Percentiles rank a stretch among this genome's conserved stretches.
Conservation (phyloP, 2,888 invertebrate species). For the Trichopria drosophilae region DNA sequence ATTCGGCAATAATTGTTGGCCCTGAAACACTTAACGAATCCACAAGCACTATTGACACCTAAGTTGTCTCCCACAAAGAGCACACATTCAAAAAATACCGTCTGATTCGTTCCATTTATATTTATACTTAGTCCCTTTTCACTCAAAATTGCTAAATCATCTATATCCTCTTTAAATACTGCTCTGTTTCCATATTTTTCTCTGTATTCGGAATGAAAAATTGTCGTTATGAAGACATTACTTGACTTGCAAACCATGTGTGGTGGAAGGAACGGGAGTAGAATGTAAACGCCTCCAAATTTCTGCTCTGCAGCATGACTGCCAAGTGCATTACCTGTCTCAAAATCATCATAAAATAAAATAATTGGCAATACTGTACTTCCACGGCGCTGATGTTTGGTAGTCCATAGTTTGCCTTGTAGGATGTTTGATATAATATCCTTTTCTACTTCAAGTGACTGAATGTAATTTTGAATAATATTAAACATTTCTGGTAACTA, state of each 20-base stretch:
- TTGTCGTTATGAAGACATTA: neutral
- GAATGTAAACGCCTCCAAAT: neutral
- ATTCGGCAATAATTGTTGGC: too few relatives aligned
- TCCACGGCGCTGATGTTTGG: too few relatives aligned
- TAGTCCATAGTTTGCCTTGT: too few relatives aligned
- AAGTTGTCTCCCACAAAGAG: neutral
- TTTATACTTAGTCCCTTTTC: neutral
- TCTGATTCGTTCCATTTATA: neutral
- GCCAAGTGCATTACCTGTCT: neutral
- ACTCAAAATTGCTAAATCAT: neutral
- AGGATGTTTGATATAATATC: too few relatives aligned
- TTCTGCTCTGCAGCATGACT: constrained; percentile 3
- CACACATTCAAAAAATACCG: neutral
- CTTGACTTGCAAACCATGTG: neutral
- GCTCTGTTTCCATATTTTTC: neutral
- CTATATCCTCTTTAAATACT: neutral
- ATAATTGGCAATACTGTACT: too few relatives aligned
- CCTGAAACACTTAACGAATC: too few relatives aligned
- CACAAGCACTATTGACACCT: too few relatives aligned
- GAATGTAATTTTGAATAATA: too few relatives aligned
- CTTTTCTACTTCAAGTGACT: too few relatives aligned
- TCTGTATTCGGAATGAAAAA: constrained; percentile 3
- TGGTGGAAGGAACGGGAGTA: neutral
- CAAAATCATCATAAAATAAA: constrained; percentile 3
- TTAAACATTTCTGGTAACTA: too few relatives aligned